Base-by-base conservation (phyloP, 1,140 invertebrate species). In the Sarcophaga peregrina region DNA sequence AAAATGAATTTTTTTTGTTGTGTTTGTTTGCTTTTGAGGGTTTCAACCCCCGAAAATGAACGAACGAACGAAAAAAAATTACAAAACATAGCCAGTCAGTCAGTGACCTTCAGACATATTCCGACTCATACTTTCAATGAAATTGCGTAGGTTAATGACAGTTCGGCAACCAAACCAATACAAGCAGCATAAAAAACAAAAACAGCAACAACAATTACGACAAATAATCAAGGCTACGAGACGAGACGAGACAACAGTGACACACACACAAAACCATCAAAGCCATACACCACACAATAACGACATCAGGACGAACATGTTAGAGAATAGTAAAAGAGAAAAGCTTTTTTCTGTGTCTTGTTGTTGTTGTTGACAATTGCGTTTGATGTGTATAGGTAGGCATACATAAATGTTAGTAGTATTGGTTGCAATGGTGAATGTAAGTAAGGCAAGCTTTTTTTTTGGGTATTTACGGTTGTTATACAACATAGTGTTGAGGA, bases 41-140 rank as follows among this genome's bases (percentile, higher is more conserved):
- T 37, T 37, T 37, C 25, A 17, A 68, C 62, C 62, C 62, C 62
- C 25, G 25, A 20, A 20, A 68, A 68, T 25, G 50, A 52, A 52
- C n/a, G 17, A 37, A 37, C 1, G 25, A 37, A 37, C 1, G 25
- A 37, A 37, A 37, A 37, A 37, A 37, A 37, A 37, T 37, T 37
- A 37, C 25, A 37, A 37, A 37, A 37, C 25, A 54, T 5, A 54
- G 52, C 5, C 8, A 75, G 45, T 45, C 75, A 78, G 75, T 78
- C 75, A 78, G 75, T 78, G 75, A 78, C 75, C 75, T 78, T 78
- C 75, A 78, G 75, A 78, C 75, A 52, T 5, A 76, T 45, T 74
- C 73, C 15, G 15, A n/a, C 73, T 76, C 74, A 48, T 76, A 76
- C 74, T 47, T 76, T 46, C 46, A 76, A 11, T 47, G 13, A 76